A percentile compares a stretch with the other conserved stretches of the same genome.
These are phyloP conservation scores for Triops cancriformis DNA, from an alignment of 1,140 invertebrate species.

Conservation along the genomic window DNA sequence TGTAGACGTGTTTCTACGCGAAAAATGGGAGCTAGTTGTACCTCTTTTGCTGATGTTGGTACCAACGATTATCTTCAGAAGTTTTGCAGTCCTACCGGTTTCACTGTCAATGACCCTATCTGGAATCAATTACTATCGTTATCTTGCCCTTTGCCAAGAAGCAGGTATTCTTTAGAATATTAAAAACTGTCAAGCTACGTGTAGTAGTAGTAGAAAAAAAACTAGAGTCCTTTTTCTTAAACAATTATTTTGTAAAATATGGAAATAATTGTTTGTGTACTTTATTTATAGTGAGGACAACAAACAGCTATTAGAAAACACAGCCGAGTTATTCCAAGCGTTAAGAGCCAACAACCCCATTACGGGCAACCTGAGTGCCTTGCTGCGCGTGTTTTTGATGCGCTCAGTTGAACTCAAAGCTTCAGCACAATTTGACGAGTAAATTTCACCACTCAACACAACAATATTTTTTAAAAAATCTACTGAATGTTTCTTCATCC, in stretches of 20 bases:
- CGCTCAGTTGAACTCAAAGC: slow-evolving; percentile 68
- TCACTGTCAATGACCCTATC: slow-evolving; percentile 80
- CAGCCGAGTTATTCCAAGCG: slow-evolving; percentile 52
- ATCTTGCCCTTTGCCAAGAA: slow-evolving; percentile 67
- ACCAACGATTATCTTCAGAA: slow-evolving; percentile 68
- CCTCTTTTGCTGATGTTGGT: slow-evolving; percentile 67
- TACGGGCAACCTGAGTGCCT: slow-evolving; percentile 76
- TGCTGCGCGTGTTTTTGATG: slow-evolving; percentile 73
- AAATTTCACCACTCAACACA: slow-evolving; percentile 37
- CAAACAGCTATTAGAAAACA: slow-evolving; percentile 16
- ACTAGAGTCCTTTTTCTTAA: no score
- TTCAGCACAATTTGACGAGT: slow-evolving; percentile 78
- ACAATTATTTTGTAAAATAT: slow-evolving; percentile 15
- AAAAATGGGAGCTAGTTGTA: slow-evolving; percentile 74
- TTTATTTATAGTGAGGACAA: slow-evolving; percentile 19
- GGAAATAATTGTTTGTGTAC: neutral
- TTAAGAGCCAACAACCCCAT: slow-evolving; percentile 67
- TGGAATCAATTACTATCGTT: slow-evolving; percentile 91
- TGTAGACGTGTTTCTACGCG: neutral
- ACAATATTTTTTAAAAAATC: slow-evolving; percentile 18
- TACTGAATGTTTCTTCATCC: slow-evolving; percentile 30
- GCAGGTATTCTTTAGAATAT: slow-evolving; percentile 45
- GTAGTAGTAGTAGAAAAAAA: slow-evolving; percentile 15
- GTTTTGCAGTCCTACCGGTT: slow-evolving; percentile 67
- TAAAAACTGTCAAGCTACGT: no score